phyloP scores from a whole-genome alignment of 2,888 invertebrate genomes.

The Phyto melanocephala region DNA sequence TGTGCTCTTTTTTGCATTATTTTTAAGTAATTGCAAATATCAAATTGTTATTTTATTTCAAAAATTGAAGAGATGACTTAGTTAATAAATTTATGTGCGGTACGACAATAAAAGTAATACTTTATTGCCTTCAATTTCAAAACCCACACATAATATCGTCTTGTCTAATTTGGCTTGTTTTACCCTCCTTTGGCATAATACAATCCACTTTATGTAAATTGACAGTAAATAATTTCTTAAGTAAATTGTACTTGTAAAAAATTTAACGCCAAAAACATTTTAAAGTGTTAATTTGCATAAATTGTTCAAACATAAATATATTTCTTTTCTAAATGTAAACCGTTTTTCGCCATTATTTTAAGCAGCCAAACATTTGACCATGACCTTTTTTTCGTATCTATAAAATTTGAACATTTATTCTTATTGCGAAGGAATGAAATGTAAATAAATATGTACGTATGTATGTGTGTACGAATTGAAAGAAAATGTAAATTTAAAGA shows the following conservation, averaged over 20 bases:
- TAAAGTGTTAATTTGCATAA: conserved; percentile 6
- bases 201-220: not conserved
- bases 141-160: too few relatives aligned
- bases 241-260: not conserved
- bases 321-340: not conserved
- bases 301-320: not conserved
- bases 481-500: not conserved
- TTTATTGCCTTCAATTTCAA: too few relatives aligned
- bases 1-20: too few relatives aligned
- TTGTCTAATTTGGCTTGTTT: too few relatives aligned
- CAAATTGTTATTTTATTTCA: too few relatives aligned
- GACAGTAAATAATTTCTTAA: not conserved
- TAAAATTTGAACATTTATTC: conserved; percentile 11
- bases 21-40: too few relatives aligned
- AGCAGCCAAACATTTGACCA: not conserved
- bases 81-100: too few relatives aligned
- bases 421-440: not conserved
- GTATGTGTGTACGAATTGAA: too few relatives aligned
- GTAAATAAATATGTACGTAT: not conserved
- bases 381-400: conserved; percentile 3
- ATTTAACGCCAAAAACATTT: not conserved
- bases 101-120: too few relatives aligned
- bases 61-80: too few relatives aligned
- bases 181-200: too few relatives aligned
- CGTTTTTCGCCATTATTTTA: not conserved